phyloP scores from a whole-genome alignment of 1,140 invertebrate genomes.

The Araneus ventricosus region DNA sequence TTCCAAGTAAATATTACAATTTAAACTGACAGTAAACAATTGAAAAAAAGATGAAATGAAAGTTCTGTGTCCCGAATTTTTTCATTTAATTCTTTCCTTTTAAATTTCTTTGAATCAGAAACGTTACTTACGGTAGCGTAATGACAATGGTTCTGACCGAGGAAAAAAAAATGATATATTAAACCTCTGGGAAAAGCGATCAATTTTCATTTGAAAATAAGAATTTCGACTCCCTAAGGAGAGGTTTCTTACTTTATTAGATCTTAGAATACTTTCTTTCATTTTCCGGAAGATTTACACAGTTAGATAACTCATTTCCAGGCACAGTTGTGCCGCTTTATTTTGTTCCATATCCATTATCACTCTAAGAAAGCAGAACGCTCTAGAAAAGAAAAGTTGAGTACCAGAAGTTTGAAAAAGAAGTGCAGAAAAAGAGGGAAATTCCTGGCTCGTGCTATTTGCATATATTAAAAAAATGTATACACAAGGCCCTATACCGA shows the following conservation, averaged over 20 bases:
- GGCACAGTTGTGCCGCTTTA: neutral
- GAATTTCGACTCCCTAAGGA: constrained; percentile 46
- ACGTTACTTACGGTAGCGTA: constrained; percentile 28
- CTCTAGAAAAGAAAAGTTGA: neutral
- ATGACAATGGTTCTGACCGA: constrained; percentile 13
- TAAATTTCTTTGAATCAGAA: neutral
- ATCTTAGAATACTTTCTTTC: neutral
- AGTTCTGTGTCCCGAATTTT: neutral
- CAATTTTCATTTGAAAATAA: constrained; percentile 66
- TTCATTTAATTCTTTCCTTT: constrained; percentile 10
- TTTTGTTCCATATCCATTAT: constrained; percentile 48
- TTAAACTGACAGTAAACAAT: neutral
- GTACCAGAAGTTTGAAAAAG: constrained; percentile 32
- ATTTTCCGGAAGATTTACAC: constrained; percentile 30
- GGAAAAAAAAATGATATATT: constrained; percentile 50
- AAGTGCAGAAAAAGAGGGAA: constrained; percentile 19
- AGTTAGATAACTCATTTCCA: constrained; percentile 44
- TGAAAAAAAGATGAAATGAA: neutral
- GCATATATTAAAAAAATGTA: neutral
- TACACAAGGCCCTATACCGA: neutral
- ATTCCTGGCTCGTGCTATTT: neutral
- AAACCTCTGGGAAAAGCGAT: constrained; percentile 41
- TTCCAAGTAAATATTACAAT: neutral
- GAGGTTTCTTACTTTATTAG: constrained; percentile 41
- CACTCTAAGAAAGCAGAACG: constrained; percentile 16